Conservation (phyloP, 2,797 vertebrate species). For the Vespertilio murinus region DNA sequence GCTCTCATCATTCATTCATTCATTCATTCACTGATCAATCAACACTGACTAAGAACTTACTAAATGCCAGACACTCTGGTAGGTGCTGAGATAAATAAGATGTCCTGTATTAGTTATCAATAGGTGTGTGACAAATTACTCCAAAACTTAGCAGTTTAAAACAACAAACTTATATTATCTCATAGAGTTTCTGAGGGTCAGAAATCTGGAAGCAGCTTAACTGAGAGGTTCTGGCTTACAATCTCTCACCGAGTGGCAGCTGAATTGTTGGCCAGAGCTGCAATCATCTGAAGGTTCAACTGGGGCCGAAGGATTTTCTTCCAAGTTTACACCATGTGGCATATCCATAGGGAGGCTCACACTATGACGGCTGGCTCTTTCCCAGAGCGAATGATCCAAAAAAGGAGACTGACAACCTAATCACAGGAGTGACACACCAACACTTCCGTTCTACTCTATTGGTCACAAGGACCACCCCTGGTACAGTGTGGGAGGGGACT, state of each 20-base stretch:
- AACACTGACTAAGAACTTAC: neutral
- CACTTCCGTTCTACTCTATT: neutral
- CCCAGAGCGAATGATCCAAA: neutral
- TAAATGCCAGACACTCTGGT: neutral
- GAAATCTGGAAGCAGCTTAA: neutral
- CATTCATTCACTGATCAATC: neutral
- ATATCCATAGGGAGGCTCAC: neutral
- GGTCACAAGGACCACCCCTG: neutral
- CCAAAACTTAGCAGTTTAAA: neutral
- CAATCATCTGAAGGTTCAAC: neutral
- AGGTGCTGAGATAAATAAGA: neutral
- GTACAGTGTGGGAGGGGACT: neutral
- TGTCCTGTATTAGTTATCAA: neutral
- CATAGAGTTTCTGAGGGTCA: neutral
- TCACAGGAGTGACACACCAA: neutral
- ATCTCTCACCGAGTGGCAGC: neutral
- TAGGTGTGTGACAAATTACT: neutral
- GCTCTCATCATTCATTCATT: neutral
- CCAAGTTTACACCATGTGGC: neutral
- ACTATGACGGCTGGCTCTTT: neutral
- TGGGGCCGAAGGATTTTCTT: neutral
- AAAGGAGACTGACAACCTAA: neutral
- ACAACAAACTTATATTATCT: neutral
- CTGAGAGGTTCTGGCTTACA: neutral
- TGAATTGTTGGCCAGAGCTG: neutral